Conservation (phyloP, 2,113 vertebrate genomes). For the Bombycilla garrulus region DNA sequence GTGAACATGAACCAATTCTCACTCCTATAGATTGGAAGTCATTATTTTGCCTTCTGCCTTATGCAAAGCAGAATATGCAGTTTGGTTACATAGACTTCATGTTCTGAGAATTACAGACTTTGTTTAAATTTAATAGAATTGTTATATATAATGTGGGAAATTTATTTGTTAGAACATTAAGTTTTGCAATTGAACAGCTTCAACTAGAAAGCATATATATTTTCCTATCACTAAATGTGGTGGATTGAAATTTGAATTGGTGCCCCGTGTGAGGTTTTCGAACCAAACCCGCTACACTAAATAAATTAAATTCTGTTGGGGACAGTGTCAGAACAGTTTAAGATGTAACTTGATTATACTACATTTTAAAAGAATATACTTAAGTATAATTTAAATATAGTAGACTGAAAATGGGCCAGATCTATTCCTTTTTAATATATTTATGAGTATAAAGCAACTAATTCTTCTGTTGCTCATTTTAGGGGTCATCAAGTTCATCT, state of each 20-base stretch:
- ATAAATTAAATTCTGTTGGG: background rate
- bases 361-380: background rate
- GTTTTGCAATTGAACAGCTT: background rate
- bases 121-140: background rate
- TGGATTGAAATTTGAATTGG: background rate
- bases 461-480: background rate
- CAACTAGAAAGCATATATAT: background rate
- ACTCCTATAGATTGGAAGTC: background rate
- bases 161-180: background rate
- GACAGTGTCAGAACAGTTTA: background rate
- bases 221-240: background rate
- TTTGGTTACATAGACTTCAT: background rate
- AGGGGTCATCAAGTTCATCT: background rate
- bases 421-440: background rate
- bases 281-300: background rate
- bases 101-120: background rate
- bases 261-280: background rate
- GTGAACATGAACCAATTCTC: background rate
- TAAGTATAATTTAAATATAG: background rate
- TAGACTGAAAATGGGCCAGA: background rate
- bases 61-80: background rate
- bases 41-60: background rate
- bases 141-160: background rate
- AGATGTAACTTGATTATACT: background rate
- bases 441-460: background rate